phyloP scores from a whole-genome alignment of 2,888 invertebrate genomes.

The Volucella bombylans region DNA sequence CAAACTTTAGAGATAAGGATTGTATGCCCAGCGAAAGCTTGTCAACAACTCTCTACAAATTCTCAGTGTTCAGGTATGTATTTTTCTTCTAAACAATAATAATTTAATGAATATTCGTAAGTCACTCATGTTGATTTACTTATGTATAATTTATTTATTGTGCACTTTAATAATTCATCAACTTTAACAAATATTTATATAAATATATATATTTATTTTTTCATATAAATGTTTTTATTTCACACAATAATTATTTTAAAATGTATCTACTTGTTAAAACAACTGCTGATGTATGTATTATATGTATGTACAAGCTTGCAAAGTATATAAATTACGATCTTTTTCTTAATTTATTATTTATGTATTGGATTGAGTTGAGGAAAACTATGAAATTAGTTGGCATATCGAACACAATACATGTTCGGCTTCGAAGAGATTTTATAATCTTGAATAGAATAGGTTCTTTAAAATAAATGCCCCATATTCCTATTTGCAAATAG shows the following conservation, averaged over 20 bases:
- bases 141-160: slow-evolving; percentile 28
- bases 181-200: neutral
- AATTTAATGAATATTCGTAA: slow-evolving; percentile 11
- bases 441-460: too few relatives aligned
- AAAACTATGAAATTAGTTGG: too few relatives aligned
- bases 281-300: too few relatives aligned
- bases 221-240: neutral
- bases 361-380: too few relatives aligned
- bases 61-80: slow-evolving; percentile 88
- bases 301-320: too few relatives aligned
- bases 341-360: too few relatives aligned
- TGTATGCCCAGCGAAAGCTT: slow-evolving; percentile 90
- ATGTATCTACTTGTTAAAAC: too few relatives aligned
- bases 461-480: too few relatives aligned
- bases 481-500: too few relatives aligned
- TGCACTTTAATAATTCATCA: slow-evolving; percentile 17
- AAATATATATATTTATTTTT: slow-evolving; percentile 1
- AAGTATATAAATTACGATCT: too few relatives aligned
- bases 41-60: slow-evolving; percentile 88
- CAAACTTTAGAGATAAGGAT: slow-evolving; percentile 87
- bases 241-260: neutral
- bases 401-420: too few relatives aligned
- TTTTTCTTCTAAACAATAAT: slow-evolving; percentile 17
- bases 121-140: slow-evolving; percentile 37
- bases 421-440: too few relatives aligned